Base-by-base conservation (phyloP, 1,140 invertebrate species). In the Lethrus apterus region DNA sequence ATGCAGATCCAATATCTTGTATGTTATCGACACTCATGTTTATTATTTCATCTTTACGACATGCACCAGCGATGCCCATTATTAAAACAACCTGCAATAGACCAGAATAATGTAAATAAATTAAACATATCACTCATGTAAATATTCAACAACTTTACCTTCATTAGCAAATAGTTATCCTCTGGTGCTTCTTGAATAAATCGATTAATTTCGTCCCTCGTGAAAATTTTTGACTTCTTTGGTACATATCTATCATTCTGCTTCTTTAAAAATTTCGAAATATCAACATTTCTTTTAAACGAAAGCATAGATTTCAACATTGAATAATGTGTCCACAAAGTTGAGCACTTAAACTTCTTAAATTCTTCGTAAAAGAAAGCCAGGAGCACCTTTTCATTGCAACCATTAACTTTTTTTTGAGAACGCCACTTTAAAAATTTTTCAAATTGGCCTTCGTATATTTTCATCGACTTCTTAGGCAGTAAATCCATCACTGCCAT, bases 211-310 rank as follows among this genome's bases (percentile, higher is more conserved):
- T 19, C 33, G 2, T 35, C 33, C 3, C 30, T 35, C 7, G 33
- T 1, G 20, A 35, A 35, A 19, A 35, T 7, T 18, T 18, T 35
- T 10, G 33, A 18, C 33, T 7, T 35, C 20, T 35, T 35, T 18
- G 33, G 33, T 35, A 4, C 11, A 15, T 18, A 35, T 18, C 33
- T 17, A 35, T 17, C 7, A 17, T 35, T 35, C 20, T 35, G 17
- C 17, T 9, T 2, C 3, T 17, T 4, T 19, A 35, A 35, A 35
- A 35, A 35, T 35, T 35, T 35, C 20, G 33, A 35, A 35, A 35
- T 35, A 35, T 35, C 33, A 18, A 18, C n/a, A 2, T 35, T 35
- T 35, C 20, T 18, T 14, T 35, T 15, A 15, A 35, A 18, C 17
- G 3, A 35, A 18, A 35, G 1, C 5, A 19, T 35, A 35, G 14